phyloP scores from a whole-genome alignment of 2,888 invertebrate species.

The Himalopsyche tibetana region DNA sequence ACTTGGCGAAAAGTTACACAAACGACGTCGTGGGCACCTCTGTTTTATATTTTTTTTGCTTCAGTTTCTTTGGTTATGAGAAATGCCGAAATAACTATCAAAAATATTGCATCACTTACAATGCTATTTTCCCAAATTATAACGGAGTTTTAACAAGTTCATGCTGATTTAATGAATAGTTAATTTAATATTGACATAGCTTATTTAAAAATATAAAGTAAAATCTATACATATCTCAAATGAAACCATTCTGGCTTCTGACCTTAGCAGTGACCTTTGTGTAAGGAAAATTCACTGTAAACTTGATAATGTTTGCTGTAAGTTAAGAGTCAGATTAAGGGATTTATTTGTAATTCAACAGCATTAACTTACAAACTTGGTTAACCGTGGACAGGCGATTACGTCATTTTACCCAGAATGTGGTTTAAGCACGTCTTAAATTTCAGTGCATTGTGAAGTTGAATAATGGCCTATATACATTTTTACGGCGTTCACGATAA shows the following conservation, averaged over 20 bases:
- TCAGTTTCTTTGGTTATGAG: too few species aligned
- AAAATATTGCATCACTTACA: too few species aligned
- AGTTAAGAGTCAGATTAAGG: conserved; percentile 1
- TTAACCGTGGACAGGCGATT: background rate
- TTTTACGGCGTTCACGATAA: background rate
- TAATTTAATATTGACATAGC: too few species aligned
- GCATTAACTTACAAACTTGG: background rate
- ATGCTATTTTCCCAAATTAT: too few species aligned
- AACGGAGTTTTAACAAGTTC: too few species aligned
- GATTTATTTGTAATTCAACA: conserved; percentile 12
- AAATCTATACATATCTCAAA: too few species aligned
- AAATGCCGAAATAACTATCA: too few species aligned
- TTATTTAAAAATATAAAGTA: too few species aligned
- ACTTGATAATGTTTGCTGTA: background rate
- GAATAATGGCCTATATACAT: background rate
- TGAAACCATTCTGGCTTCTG: background rate
- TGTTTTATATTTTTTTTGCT: too few species aligned
- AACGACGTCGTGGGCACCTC: too few species aligned
- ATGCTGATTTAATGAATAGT: too few species aligned
- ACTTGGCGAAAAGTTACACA: too few species aligned
- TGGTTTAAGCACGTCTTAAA: background rate
- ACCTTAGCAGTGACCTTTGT: background rate
- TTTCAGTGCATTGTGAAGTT: background rate
- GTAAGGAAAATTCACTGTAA: background rate
- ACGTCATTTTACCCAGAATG: background rate